Evolutionary conservation across 2,888 invertebrate genomes (phyloP).

Genomic region (Amiota communis): DNA sequence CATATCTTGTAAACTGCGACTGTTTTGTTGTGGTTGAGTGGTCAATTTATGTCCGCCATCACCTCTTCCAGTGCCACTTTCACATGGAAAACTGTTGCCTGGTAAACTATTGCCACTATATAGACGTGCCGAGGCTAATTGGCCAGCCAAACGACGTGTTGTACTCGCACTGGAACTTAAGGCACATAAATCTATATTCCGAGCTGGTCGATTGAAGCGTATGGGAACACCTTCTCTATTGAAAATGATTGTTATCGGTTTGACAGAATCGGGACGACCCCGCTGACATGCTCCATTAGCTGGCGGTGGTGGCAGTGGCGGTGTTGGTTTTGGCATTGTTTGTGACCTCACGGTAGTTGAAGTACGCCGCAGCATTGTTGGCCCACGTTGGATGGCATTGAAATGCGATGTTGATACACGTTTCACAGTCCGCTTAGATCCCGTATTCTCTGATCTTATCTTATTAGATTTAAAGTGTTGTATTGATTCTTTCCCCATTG

Average conservation of each 20-base stretch:
- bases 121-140: conserved; percentile 64
- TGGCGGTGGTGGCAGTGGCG: not conserved
- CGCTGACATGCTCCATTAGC: not conserved
- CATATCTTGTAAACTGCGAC: conserved; percentile 59
- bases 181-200: conserved; percentile 69
- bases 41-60: conserved; percentile 36
- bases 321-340: not conserved
- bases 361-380: not conserved
- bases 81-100: conserved; percentile 53
- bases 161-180: conserved; percentile 60
- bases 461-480: not conserved
- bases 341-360: not conserved
- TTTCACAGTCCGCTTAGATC: conserved; percentile 13
- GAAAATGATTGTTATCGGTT: conserved; percentile 71
- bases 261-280: conserved; percentile 56
- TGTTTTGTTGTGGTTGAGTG: conserved; percentile 10
- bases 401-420: conserved; percentile 24
- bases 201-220: conserved; percentile 68
- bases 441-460: not conserved
- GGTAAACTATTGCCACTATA: conserved; percentile 52
- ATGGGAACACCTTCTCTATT: conserved; percentile 71
- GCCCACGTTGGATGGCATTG: conserved; percentile 37
- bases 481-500: conserved; percentile 8
- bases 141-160: conserved; percentile 60
- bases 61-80: conserved; percentile 33